phyloP scores from a whole-genome alignment of 2,797 vertebrate genomes.

The Rhabdomys pumilio region DNA sequence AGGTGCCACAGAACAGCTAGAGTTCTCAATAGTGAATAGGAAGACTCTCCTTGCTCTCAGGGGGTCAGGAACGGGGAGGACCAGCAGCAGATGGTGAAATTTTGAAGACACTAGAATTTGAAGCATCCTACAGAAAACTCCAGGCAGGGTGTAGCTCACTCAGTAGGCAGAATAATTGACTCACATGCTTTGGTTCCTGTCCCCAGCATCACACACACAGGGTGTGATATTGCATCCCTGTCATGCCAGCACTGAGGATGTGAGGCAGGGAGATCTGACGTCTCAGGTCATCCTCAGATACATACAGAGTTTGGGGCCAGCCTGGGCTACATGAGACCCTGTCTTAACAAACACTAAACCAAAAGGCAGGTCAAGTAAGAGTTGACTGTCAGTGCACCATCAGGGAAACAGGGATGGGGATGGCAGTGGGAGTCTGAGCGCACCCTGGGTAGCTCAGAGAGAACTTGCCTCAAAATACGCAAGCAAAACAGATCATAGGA shows the following conservation, averaged over 20 bases:
- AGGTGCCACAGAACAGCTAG: background rate
- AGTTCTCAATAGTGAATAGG: background rate
- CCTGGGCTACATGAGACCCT: background rate
- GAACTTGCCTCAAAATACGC: background rate
- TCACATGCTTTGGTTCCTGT: background rate
- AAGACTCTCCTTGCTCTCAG: background rate
- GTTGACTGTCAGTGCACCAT: background rate
- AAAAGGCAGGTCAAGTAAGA: no score
- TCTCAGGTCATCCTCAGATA: background rate
- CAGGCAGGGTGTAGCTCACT: background rate
- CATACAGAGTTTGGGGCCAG: background rate
- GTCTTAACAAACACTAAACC: background rate
- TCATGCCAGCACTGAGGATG: background rate
- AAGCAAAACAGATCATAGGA: background rate
- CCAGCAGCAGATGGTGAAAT: background rate
- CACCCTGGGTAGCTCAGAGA: background rate
- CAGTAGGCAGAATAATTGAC: background rate
- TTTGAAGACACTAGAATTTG: background rate
- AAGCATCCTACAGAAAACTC: background rate
- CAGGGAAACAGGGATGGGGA: background rate
- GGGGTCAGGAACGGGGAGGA: no score
- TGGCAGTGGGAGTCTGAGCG: background rate
- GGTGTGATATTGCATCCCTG: background rate
- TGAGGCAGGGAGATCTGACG: background rate
- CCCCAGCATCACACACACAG: background rate